These are phyloP conservation scores for Macropus fuliginosus DNA, from an alignment of 2,797 vertebrate species.

Conservation along the genomic window DNA sequence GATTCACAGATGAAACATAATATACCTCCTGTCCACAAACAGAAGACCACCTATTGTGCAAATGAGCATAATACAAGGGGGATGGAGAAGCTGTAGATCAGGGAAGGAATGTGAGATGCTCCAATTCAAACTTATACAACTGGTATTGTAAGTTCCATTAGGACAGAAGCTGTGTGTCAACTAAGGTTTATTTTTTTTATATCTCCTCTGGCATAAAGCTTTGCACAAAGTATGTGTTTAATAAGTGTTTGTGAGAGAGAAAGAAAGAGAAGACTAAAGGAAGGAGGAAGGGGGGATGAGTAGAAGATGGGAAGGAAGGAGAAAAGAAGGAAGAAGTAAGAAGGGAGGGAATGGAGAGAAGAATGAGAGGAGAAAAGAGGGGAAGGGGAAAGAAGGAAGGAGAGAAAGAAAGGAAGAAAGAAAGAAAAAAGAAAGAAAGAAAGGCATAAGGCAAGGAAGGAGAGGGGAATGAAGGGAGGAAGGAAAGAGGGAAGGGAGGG, in stretches of 20 bases:
- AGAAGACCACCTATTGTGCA: background rate
- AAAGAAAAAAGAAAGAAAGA: background rate
- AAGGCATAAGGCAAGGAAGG: background rate
- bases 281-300: background rate
- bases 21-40: rapidly evolving
- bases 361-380: background rate
- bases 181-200: background rate
- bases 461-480: background rate
- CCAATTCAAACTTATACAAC: background rate
- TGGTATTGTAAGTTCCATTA: background rate
- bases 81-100: background rate
- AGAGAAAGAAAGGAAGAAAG: background rate
- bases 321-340: background rate
- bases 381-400: background rate
- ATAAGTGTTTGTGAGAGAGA: background rate
- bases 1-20: background rate
- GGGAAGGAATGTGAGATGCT: background rate
- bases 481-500: background rate
- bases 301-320: no score
- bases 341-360: background rate
- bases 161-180: background rate
- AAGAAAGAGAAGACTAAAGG: no score
- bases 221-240: background rate
- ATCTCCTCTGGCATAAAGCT: background rate
- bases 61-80: background rate